Evolutionary conservation across 2,797 vertebrate genomes (phyloP).

Genomic region (Chlorospingus flavigularis): DNA sequence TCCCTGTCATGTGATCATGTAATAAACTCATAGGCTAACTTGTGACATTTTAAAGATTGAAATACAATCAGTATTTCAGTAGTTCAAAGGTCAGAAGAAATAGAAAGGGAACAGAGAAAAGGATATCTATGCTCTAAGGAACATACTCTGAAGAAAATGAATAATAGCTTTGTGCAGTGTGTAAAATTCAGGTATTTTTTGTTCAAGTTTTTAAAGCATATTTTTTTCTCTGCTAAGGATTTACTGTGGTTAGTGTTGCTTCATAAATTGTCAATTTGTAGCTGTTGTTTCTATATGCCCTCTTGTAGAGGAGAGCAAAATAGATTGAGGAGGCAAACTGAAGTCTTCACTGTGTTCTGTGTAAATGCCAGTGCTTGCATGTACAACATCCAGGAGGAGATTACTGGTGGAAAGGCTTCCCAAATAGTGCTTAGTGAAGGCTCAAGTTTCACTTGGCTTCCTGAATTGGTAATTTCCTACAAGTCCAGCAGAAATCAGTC

Average conservation of each 20-base stretch:
- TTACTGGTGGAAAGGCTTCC: neutral
- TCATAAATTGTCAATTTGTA: neutral
- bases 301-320: neutral
- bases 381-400: neutral
- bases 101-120: neutral
- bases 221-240: neutral
- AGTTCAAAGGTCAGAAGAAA: neutral
- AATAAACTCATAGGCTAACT: neutral
- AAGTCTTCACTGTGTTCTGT: neutral
- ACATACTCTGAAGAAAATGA: neutral
- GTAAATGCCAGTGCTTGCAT: neutral
- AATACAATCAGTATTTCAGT: neutral
- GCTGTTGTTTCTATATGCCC: neutral
- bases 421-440: neutral
- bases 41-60: neutral
- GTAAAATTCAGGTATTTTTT: neutral
- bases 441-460: neutral
- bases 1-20: neutral
- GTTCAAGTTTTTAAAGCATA: neutral
- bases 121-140: neutral
- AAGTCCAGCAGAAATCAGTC: neutral
- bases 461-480: accelerated
- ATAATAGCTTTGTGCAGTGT: neutral
- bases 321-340: neutral
- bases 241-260: neutral